Evolutionary conservation across 2,113 vertebrate genomes (phyloP).

Genomic region (Arenaria interpres): DNA sequence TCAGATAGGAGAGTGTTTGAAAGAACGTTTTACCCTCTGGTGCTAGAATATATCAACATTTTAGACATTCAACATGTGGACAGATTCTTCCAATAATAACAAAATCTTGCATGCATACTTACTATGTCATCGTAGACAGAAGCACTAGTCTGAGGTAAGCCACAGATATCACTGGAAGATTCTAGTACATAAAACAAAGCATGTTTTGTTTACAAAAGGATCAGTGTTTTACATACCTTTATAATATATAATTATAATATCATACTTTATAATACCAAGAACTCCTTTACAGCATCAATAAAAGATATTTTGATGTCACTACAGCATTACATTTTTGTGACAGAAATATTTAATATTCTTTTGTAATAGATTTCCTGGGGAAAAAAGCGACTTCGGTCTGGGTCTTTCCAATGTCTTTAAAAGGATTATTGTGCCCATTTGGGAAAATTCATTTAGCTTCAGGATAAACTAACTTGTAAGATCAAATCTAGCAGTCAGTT

Average conservation of each 20-base stretch:
- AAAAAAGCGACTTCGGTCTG: not conserved
- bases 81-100: not conserved
- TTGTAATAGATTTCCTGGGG: not conserved
- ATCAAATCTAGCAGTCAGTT: not conserved
- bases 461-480: not conserved
- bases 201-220: not conserved
- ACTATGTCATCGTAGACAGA: not conserved
- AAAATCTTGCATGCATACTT: not conserved
- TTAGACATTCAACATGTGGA: not conserved
- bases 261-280: not conserved
- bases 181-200: slow-evolving; percentile 21
- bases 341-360: not conserved
- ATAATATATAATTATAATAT: too few relatives aligned
- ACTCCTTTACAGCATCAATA: not conserved
- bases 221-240: not conserved
- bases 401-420: not conserved
- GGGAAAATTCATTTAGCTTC: not conserved
- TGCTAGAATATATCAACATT: not conserved
- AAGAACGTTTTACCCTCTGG: not conserved
- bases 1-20: not conserved
- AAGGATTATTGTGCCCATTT: not conserved
- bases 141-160: not conserved
- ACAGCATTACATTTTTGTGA: not conserved
- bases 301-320: not conserved
- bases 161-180: not conserved